These are phyloP conservation scores for Boulengeromyrus knoepffleri DNA, from an alignment of 2,113 vertebrate genomes.

Conservation along the genomic window DNA sequence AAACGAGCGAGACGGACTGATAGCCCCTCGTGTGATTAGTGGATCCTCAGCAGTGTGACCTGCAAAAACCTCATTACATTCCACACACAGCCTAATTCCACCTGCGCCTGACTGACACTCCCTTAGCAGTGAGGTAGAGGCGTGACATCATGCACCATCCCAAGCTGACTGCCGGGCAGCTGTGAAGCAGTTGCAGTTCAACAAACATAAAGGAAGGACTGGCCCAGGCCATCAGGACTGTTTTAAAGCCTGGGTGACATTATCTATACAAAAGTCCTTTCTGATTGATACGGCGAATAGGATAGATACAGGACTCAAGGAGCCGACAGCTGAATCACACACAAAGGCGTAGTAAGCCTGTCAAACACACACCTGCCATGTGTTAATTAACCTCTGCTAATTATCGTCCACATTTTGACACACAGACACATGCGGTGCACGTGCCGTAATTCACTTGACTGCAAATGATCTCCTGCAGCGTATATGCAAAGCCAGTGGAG, in stretches of 20 bases:
- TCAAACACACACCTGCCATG: not conserved
- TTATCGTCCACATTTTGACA: not conserved
- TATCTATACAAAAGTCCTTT: constrained; percentile 5
- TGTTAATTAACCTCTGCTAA: not conserved
- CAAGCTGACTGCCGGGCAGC: not conserved
- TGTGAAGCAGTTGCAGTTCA: not conserved
- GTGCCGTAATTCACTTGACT: not conserved
- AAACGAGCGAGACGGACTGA: not conserved
- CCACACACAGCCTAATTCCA: constrained; percentile 20
- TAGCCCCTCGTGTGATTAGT: not conserved
- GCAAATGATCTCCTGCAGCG: not conserved
- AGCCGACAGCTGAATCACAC: not conserved
- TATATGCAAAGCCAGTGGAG: not conserved
- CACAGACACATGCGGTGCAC: not conserved
- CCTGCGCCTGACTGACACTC: constrained; percentile 22
- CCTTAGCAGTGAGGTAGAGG: constrained; percentile 15
- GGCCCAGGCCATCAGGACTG: not conserved
- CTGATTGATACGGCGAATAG: not conserved
- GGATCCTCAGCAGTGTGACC: not conserved
- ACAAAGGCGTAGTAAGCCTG: not conserved
- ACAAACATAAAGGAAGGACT: not conserved
- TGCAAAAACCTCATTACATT: not conserved
- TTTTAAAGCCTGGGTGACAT: not conserved
- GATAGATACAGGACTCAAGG: not conserved
- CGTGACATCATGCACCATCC: constrained; percentile 16